Percentiles rank a stretch among this genome's conserved stretches.
Evolutionary conservation across 2,113 vertebrate genomes (phyloP).

Genomic region (Axis porcinus): DNA sequence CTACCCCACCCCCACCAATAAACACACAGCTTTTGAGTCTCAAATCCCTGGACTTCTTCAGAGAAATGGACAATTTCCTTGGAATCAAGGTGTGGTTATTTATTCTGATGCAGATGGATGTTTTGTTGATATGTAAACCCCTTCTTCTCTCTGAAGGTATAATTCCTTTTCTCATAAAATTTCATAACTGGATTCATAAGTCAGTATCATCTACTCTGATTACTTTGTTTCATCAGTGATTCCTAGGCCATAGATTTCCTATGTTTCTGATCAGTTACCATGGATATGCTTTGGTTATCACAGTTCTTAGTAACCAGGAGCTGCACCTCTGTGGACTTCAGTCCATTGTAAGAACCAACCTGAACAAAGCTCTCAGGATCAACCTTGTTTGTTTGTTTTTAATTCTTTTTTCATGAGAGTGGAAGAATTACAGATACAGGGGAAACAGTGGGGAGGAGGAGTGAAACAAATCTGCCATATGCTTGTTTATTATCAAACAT

Average conservation of each 20-base stretch:
- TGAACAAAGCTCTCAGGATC: constrained; percentile 2
- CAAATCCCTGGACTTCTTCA: neutral
- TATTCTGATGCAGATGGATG: neutral
- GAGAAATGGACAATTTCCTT: neutral
- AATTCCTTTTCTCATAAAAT: neutral
- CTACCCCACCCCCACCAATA: neutral
- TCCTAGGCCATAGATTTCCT: constrained; percentile 17
- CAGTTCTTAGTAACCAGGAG: neutral
- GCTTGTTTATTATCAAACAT: constrained; percentile 25
- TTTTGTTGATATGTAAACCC: neutral
- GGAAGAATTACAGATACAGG: neutral
- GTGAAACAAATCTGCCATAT: neutral
- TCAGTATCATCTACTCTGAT: neutral
- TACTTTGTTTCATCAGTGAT: neutral
- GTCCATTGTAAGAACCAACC: neutral
- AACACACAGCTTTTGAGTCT: neutral
- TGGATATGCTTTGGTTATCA: constrained; percentile 32
- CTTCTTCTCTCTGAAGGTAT: neutral
- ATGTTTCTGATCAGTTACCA: constrained; percentile 50
- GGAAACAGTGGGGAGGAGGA: neutral
- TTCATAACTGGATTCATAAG: neutral
- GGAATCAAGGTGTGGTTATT: neutral
- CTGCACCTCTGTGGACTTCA: neutral
- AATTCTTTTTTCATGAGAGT: constrained; percentile 1
- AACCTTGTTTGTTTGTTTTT: constrained; percentile 45